A percentile compares a stretch with the other conserved stretches of the same genome.
Evolutionary conservation across 2,797 vertebrate genomes (phyloP).

Genomic region (Sitta carolinensis): DNA sequence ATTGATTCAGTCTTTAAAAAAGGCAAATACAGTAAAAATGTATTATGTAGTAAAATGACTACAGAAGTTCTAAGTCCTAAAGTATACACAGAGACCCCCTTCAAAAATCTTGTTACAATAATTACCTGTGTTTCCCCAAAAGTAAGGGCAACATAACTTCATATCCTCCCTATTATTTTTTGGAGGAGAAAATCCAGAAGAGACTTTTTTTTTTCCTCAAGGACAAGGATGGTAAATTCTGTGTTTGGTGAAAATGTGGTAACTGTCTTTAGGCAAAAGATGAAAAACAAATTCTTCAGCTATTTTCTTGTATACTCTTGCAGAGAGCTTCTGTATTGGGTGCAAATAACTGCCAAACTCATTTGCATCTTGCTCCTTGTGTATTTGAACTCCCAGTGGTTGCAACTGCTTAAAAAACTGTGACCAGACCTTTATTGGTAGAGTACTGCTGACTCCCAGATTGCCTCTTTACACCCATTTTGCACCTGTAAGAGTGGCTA

Average conservation of each 20-base stretch:
- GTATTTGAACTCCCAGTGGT: neutral
- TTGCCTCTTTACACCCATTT: neutral
- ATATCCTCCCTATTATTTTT: neutral
- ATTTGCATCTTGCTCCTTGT: neutral
- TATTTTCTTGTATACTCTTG: neutral
- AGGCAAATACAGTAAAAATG: neutral
- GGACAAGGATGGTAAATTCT: neutral
- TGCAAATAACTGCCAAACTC: neutral
- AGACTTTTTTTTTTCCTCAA: neutral
- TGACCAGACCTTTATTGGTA: neutral
- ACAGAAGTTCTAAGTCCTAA: neutral
- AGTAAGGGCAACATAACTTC: neutral
- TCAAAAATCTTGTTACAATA: neutral
- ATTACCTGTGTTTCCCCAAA: neutral
- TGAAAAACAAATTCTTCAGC: neutral
- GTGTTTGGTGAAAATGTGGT: neutral
- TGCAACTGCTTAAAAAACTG: neutral
- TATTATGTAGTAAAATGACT: neutral
- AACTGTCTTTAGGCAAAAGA: neutral
- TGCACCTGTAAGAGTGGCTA: neutral
- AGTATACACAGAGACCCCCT: neutral
- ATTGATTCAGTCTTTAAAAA: neutral
- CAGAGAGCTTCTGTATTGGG: neutral
- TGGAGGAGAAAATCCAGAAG: neutral
- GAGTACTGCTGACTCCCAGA: neutral